These are phyloP conservation scores for Apteryx mantelli DNA, from an alignment of 2,113 vertebrate genomes.

Conservation along the genomic window DNA sequence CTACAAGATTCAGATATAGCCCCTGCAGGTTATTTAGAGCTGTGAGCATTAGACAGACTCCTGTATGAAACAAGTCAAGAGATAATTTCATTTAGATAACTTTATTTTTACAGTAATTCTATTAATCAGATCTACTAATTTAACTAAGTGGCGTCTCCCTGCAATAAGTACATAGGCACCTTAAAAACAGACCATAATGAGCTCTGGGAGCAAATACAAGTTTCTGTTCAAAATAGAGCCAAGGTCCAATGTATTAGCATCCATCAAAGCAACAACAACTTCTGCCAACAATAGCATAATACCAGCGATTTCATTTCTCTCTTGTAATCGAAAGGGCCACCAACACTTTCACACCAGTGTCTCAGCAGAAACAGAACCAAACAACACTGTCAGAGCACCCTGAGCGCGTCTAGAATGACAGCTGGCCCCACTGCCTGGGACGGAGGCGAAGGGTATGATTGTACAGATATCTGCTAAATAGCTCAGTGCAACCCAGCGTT, in stretches of 20 bases:
- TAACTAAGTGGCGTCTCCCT: neutral
- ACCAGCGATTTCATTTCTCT: neutral
- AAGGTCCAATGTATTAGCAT: neutral
- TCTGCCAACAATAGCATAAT: neutral
- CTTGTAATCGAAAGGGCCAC: neutral
- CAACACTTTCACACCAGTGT: neutral
- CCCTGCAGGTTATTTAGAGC: neutral
- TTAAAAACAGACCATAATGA: neutral
- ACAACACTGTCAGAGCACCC: neutral
- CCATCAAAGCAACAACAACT: neutral
- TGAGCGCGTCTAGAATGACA: accelerated
- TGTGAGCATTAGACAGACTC: neutral
- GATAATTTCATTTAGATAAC: neutral
- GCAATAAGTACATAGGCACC: neutral
- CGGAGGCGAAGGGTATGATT: accelerated
- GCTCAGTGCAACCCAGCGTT: neutral
- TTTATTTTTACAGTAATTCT: neutral
- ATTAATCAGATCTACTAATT: neutral
- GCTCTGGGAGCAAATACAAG: neutral
- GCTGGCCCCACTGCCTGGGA: neutral
- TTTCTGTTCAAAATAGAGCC: neutral
- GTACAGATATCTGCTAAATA: neutral
- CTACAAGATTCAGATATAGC: neutral
- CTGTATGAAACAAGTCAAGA: neutral
- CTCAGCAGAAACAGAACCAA: neutral